These are phyloP conservation scores for Atethmia centrago DNA, from an alignment of 2,888 invertebrate genomes.

Conservation along the genomic window DNA sequence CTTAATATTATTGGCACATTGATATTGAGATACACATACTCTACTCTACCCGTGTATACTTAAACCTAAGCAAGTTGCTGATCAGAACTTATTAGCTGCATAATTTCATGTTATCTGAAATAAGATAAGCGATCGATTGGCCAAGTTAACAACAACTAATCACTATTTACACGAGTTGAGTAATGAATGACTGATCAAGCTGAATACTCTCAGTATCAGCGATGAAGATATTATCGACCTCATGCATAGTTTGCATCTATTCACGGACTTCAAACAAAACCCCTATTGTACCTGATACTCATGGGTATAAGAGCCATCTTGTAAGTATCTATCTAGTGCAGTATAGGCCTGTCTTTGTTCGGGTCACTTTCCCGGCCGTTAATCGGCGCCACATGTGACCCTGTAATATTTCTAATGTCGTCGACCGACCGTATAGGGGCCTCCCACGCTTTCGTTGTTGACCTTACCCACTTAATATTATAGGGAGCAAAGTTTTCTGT, in stretches of 20 bases:
- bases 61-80: not conserved
- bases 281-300: conserved; percentile 5
- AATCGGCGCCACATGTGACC: conserved; percentile 55
- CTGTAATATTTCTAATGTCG: conserved; percentile 59
- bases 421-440: conserved; percentile 35
- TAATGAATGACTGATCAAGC: not conserved
- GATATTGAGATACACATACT: not conserved
- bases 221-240: not conserved
- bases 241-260: conserved; percentile 9
- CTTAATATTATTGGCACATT: not conserved
- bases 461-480: conserved; percentile 33
- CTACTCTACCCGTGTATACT: not conserved
- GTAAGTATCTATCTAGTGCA: conserved; percentile 23
- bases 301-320: conserved; percentile 24
- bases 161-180: not conserved
- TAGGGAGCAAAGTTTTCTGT: conserved; percentile 49
- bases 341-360: conserved; percentile 29
- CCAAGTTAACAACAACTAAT: not conserved
- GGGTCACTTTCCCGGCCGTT: conserved; percentile 47
- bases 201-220: not conserved
- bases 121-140: not conserved
- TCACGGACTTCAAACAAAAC: conserved; percentile 17
- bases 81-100: not conserved
- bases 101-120: not conserved
- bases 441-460: conserved; percentile 52